Percentiles rank a stretch among this genome's conserved stretches.
These are phyloP conservation scores for Folsomia candida DNA, from an alignment of 2,888 invertebrate species.

Conservation along the genomic window DNA sequence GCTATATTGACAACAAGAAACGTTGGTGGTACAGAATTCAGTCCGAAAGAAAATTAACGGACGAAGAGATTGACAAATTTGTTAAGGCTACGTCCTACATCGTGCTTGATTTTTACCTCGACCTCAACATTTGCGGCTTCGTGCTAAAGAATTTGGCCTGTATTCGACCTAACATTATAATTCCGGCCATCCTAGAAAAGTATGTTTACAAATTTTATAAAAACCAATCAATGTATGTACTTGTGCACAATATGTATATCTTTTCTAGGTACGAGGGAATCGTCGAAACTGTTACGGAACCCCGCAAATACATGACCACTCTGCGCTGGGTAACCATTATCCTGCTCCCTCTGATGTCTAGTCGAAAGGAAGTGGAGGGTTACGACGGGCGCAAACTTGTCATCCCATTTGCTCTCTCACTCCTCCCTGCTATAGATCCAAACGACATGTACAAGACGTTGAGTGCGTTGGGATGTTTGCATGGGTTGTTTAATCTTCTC, in stretches of 20 bases:
- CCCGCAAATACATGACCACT: slow-evolving; percentile 74
- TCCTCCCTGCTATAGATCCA: slow-evolving; percentile 75
- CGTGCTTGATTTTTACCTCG: slow-evolving; percentile 48
- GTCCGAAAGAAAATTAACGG: slow-evolving; percentile 68
- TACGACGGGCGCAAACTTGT: slow-evolving; percentile 76
- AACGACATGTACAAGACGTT: slow-evolving; percentile 61
- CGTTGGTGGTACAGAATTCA: slow-evolving; percentile 71
- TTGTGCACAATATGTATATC: not conserved
- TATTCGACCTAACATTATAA: slow-evolving; percentile 75
- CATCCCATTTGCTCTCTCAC: slow-evolving; percentile 73
- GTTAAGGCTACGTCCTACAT: slow-evolving; percentile 58
- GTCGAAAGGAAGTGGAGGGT: slow-evolving; percentile 53
- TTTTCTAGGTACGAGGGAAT: slow-evolving; percentile 40
- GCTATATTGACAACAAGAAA: slow-evolving; percentile 58
- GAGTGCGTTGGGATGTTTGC: slow-evolving; percentile 74
- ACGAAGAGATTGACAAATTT: slow-evolving; percentile 76
- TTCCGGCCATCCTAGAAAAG: slow-evolving; percentile 79
- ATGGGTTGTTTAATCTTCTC: slow-evolving; percentile 72
- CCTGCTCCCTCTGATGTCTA: slow-evolving; percentile 64
- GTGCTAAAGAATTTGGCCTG: slow-evolving; percentile 70
- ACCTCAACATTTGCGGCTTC: slow-evolving; percentile 43
- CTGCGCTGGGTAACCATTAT: slow-evolving; percentile 70
- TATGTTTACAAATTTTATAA: slow-evolving; percentile 50
- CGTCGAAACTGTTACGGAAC: slow-evolving; percentile 81
- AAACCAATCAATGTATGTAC: not conserved